Conservation (phyloP, 2,113 vertebrate species). For the Catagonus wagneri region DNA sequence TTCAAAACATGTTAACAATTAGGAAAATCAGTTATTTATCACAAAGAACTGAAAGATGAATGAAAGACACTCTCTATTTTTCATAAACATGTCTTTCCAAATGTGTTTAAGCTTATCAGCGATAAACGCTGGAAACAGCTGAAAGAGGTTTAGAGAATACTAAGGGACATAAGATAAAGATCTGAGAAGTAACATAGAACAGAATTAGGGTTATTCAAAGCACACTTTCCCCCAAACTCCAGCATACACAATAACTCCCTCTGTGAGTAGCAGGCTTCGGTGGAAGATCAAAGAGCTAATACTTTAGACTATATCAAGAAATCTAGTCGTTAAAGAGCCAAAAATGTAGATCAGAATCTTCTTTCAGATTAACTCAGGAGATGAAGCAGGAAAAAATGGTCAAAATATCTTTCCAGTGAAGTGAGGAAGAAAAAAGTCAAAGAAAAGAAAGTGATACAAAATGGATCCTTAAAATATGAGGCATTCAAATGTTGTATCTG, state of each 20-base stretch:
- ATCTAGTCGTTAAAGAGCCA: conserved; percentile 70
- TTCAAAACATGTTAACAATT: conserved; percentile 49
- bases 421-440: background rate
- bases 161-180: conserved; percentile 59
- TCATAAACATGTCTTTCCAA: conserved; percentile 38
- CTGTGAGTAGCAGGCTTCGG: conserved; percentile 60
- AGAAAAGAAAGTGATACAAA: conserved; percentile 15
- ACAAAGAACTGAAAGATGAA: conserved; percentile 33
- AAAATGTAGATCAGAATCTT: conserved; percentile 75
- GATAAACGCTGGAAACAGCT: conserved; percentile 51
- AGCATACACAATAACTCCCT: conserved; percentile 57
- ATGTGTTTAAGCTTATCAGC: conserved; percentile 17
- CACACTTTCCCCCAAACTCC: conserved; percentile 43
- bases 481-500: background rate
- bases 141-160: conserved; percentile 66
- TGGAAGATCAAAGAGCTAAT: conserved; percentile 73
- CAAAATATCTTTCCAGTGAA: conserved; percentile 40
- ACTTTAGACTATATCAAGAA: conserved; percentile 60
- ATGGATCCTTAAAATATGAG: background rate
- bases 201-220: conserved; percentile 70
- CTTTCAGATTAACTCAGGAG: conserved; percentile 68
- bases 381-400: conserved; percentile 51
- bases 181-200: conserved; percentile 66
- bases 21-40: conserved; percentile 25
- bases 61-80: conserved; percentile 44